A percentile compares a stretch with the other conserved stretches of the same genome.
Evolutionary conservation across 1,140 invertebrate species (phyloP).

Genomic region (Tetragonula clypearis): DNA sequence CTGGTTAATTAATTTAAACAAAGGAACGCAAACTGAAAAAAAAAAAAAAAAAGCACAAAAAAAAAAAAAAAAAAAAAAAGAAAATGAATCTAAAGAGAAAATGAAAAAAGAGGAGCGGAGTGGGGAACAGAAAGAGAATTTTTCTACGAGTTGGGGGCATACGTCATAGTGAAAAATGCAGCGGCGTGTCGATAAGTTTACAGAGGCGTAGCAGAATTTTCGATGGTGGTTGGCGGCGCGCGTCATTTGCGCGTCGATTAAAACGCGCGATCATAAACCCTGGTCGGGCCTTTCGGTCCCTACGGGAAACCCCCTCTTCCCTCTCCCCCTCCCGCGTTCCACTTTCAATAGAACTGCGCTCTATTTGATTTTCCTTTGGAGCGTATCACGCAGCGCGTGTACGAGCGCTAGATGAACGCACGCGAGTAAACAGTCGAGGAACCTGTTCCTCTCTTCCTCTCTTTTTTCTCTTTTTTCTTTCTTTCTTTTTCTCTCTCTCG

Average conservation of each 20-base stretch:
- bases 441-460: neutral
- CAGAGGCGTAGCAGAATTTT: conserved; percentile 25
- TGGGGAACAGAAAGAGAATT: neutral
- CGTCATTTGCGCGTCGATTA: conserved; percentile 55
- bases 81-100: too few relatives aligned
- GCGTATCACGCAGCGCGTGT: neutral
- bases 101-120: neutral
- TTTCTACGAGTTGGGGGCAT: neutral
- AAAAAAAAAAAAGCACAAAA: too few relatives aligned
- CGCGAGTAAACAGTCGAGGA: conserved; percentile 7
- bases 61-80: too few relatives aligned
- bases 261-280: conserved; percentile 68
- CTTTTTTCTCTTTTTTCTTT: neutral
- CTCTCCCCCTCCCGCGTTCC: conserved; percentile 37
- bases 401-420: conserved; percentile 7
- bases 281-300: neutral
- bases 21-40: too few relatives aligned
- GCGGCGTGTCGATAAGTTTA: neutral
- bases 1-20: too few relatives aligned
- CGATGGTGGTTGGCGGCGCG: neutral
- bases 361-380: conserved; percentile 68
- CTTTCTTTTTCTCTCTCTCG: too few relatives aligned
- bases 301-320: too few relatives aligned
- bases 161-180: neutral
- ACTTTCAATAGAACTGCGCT: conserved; percentile 70